Evolutionary conservation across 2,113 vertebrate genomes (phyloP).

Genomic region (Physeter macrocephalus): DNA sequence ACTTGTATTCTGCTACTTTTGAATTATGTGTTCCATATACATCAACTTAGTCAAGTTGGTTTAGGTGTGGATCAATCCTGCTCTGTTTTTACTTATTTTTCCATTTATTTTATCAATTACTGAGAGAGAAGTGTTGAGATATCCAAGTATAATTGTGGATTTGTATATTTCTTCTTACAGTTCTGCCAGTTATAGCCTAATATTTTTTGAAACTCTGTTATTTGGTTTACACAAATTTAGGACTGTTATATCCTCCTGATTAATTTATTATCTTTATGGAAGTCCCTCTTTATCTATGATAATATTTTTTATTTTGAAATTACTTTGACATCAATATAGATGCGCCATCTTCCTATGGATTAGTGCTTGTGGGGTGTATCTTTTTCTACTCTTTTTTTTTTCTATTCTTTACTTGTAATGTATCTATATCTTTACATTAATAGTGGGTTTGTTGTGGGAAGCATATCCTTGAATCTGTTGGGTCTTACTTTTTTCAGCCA

Average conservation of each 20-base stretch:
- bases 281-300: background rate
- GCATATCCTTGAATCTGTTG: background rate
- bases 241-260: background rate
- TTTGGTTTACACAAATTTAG: background rate
- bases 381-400: background rate
- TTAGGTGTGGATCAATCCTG: background rate
- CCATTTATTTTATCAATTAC: background rate
- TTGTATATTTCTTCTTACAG: background rate
- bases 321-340: background rate
- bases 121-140: background rate
- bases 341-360: background rate
- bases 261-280: background rate
- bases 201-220: background rate
- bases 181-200: background rate
- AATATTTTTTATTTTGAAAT: background rate
- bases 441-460: background rate
- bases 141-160: background rate
- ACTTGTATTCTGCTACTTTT: background rate
- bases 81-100: background rate
- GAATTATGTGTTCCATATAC: background rate
- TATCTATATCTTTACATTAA: background rate
- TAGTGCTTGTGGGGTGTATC: background rate
- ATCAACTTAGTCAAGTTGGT: background rate
- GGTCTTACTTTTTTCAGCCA: background rate
- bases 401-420: background rate